These are phyloP conservation scores for Progne subis DNA, from an alignment of 2,113 vertebrate genomes.

Conservation along the genomic window DNA sequence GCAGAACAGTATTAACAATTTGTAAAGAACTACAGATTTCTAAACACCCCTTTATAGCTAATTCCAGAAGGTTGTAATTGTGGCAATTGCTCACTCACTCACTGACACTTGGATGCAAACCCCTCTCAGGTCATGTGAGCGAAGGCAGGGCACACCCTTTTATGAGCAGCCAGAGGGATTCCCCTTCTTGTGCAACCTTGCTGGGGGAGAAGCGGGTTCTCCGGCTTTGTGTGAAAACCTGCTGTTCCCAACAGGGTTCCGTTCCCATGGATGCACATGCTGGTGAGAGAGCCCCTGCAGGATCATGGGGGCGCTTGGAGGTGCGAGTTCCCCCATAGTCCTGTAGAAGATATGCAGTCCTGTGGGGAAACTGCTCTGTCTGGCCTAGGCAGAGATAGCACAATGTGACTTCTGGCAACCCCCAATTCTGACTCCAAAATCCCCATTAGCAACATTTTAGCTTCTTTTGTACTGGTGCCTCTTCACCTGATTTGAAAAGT, in stretches of 20 bases:
- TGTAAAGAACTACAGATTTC: background rate
- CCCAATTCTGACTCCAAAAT: background rate
- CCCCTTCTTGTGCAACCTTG: background rate
- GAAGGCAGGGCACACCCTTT: background rate
- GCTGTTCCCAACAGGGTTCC: background rate
- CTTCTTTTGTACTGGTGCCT: background rate
- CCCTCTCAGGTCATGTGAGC: background rate
- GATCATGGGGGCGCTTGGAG: accelerated
- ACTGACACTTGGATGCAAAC: background rate
- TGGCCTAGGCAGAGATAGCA: background rate
- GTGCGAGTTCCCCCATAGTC: background rate
- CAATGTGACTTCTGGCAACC: background rate
- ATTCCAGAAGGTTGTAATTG: background rate
- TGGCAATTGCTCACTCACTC: background rate
- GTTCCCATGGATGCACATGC: accelerated
- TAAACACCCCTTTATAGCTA: background rate
- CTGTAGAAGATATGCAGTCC: background rate
- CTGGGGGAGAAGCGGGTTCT: background rate
- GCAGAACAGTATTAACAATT: background rate
- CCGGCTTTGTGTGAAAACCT: background rate
- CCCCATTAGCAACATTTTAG: background rate
- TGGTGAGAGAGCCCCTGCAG: background rate
- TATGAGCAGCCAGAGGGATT: background rate
- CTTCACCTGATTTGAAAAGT: background rate
- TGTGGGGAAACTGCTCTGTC: background rate